phyloP scores from a whole-genome alignment of 2,888 invertebrate genomes.

The Microdon myrmicae region DNA sequence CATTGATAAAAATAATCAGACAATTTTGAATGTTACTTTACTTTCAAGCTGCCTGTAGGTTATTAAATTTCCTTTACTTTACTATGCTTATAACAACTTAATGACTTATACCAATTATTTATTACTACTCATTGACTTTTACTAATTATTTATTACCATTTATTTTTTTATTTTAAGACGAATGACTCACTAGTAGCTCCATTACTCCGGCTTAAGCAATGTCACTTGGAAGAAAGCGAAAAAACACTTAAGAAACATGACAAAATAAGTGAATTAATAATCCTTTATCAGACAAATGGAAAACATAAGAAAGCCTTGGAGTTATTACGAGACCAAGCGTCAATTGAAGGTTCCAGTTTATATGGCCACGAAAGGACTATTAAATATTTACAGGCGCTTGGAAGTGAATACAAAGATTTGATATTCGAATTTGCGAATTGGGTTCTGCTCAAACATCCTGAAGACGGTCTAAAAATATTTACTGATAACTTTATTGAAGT shows the following conservation, averaged over 20 bases:
- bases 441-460: slow-evolving; percentile 87
- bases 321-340: slow-evolving; percentile 81
- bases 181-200: slow-evolving; percentile 95
- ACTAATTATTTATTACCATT: neutral
- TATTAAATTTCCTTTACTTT: too few species aligned
- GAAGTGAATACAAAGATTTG: slow-evolving; percentile 81
- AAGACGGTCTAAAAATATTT: slow-evolving; percentile 89
- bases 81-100: too few species aligned
- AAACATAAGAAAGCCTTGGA: slow-evolving; percentile 92
- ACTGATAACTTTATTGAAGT: slow-evolving; percentile 89
- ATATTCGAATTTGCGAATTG: slow-evolving; percentile 95
- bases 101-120: too few species aligned
- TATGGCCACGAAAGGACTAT: slow-evolving; percentile 86
- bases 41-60: too few species aligned
- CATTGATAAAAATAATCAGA: too few species aligned
- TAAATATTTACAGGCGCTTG: slow-evolving; percentile 90
- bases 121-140: neutral
- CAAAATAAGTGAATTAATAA: slow-evolving; percentile 92
- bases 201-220: slow-evolving; percentile 88
- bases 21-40: too few species aligned
- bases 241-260: slow-evolving; percentile 85
- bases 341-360: slow-evolving; percentile 72
- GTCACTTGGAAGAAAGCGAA: slow-evolving; percentile 94
- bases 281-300: slow-evolving; percentile 93
- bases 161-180: slow-evolving; percentile 80